These are phyloP conservation scores for Hoplodrina blanda DNA, from an alignment of 2,888 invertebrate species.

Conservation along the genomic window DNA sequence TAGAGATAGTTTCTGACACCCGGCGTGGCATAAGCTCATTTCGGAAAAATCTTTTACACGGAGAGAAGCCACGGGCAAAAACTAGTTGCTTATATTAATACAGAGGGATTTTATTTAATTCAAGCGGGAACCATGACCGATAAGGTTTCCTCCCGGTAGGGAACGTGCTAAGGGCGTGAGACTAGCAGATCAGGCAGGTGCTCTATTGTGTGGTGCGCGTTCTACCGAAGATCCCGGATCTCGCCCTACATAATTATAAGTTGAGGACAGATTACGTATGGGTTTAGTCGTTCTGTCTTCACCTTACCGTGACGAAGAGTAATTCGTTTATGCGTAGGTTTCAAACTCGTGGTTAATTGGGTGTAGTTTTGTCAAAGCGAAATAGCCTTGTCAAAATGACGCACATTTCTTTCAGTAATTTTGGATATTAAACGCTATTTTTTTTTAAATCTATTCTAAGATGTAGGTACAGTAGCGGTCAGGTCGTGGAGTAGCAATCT, in stretches of 20 bases:
- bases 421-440: too few relatives aligned
- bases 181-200: conserved; percentile 26
- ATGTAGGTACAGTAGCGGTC: too few relatives aligned
- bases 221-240: conserved; percentile 44
- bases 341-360: not conserved
- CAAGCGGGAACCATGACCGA: not conserved
- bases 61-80: not conserved
- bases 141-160: not conserved
- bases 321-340: not conserved
- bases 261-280: conserved; percentile 12
- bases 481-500: too few relatives aligned
- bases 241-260: conserved; percentile 26
- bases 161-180: conserved; percentile 9
- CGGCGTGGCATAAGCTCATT: not conserved
- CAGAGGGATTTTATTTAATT: not conserved
- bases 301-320: conserved; percentile 18
- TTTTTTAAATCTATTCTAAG: too few relatives aligned
- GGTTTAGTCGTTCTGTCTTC: conserved; percentile 4
- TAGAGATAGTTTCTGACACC: too few relatives aligned
- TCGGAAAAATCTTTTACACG: not conserved
- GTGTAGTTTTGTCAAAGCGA: too few relatives aligned
- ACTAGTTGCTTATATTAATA: not conserved
- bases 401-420: too few relatives aligned
- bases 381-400: too few relatives aligned
- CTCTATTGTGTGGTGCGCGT: conserved; percentile 32